Evolutionary conservation across 1,140 invertebrate genomes (phyloP), one percentile per base, ranked within the genome.

Genomic region (Carposina sasakii): DNA sequence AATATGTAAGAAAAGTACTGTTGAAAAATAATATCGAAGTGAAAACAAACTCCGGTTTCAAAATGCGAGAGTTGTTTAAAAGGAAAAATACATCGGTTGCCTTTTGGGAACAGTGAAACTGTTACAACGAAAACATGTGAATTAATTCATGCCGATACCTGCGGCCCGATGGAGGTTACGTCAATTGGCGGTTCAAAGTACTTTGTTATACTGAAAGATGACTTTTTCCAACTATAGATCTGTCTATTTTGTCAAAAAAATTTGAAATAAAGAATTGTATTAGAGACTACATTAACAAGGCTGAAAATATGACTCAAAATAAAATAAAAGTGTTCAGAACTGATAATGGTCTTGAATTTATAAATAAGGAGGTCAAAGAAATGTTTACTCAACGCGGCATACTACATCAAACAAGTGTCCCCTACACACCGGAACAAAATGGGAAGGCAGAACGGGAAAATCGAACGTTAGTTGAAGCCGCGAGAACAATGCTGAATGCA

Each of bases 381-480:
- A 36, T 60, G 12, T 58, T 57, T n/a, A 47, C 28, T 9, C 48
- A 52, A 34, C 39, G 55, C 6, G 54, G 55, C 8, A 71, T 67
- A 26, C 30, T 47, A 10, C 41, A 46, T 48, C 50, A 66, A 47
- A 19, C 17, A 4, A 37, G 16, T 5, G 34, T 37, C 5, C 8
- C 15, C 2, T 77, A 85, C 54, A 67, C 66, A 10, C 75, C 75
- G 17, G 57, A 85, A 57, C 63, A 69, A 49, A 72, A 81, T 71
- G 68, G 83, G 53, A 42, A 63, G 57, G 21, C 31, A 2, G 49
- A 57, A 46, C n/a, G 51, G 2, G 46, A 54, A 17, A 49, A 33
- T 10, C 36, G 42, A 47, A 54, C 46, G 6, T n/a, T 50, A 4
- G 33, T 39, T 1, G 56, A 54, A 24, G 34, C 56, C 22, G 52